Evolutionary conservation across 2,888 invertebrate species (phyloP).

Genomic region (Dryadula phaetusa): DNA sequence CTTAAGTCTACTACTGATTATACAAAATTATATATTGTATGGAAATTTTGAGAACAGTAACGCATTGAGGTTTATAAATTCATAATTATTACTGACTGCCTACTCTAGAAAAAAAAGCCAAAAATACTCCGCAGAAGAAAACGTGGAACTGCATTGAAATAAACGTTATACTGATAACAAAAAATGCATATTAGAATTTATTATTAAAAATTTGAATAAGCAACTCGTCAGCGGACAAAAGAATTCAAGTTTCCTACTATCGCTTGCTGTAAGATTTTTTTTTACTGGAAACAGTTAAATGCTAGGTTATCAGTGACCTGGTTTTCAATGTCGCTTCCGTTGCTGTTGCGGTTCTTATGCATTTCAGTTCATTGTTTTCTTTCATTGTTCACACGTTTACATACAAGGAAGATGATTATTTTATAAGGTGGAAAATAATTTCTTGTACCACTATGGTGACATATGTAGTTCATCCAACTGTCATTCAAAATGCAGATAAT

Average conservation of each 20-base stretch:
- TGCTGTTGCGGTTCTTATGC: conserved; percentile 32
- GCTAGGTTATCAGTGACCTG: conserved; percentile 38
- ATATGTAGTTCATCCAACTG: background rate
- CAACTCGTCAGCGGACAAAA: background rate
- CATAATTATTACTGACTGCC: too few relatives aligned
- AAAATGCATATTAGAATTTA: background rate
- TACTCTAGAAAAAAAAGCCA: too few relatives aligned
- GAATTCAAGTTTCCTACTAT: background rate
- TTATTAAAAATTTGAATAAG: background rate
- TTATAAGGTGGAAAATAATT: background rate
- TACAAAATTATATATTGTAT: too few relatives aligned
- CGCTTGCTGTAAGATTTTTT: background rate
- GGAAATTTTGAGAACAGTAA: too few relatives aligned
- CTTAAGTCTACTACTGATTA: too few relatives aligned
- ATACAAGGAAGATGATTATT: conserved; percentile 1
- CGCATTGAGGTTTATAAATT: too few relatives aligned
- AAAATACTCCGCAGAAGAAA: too few relatives aligned
- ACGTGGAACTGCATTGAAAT: too few relatives aligned
- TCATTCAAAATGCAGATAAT: background rate
- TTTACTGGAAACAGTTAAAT: conserved; percentile 25
- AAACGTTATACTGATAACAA: too few relatives aligned
- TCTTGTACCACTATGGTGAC: background rate
- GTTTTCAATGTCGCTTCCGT: conserved; percentile 44
- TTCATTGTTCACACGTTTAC: conserved; percentile 38
- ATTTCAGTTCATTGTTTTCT: conserved; percentile 35